Base-by-base conservation (phyloP, 2,113 vertebrate species). In the Lepisosteus osseus region DNA sequence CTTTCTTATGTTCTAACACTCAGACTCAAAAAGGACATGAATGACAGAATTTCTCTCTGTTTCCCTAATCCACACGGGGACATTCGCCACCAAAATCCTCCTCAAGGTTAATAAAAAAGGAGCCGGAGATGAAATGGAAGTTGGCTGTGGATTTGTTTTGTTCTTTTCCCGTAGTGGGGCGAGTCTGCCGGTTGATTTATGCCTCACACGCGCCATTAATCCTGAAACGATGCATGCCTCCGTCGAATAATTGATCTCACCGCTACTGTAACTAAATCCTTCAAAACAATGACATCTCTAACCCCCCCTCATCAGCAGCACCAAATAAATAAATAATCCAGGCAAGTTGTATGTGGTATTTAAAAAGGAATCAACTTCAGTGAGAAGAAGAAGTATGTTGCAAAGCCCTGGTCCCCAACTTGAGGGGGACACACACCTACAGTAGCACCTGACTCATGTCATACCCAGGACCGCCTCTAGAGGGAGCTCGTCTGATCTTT, bases 231-330 rank as follows among this genome's bases (percentile, higher is more conserved):
- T 85, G 87, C 88, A 83, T 88, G 87, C 76, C 83, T 86, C 85
- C 62, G 80, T 75, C 86, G 83, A 91, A 90, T 91, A 92, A 92
- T 89, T 93, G 90, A 93, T 93, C 87, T 87, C 74, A 54, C 76
- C 80, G 85, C 90, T 82, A 88, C 86, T 90, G 88, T 91, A 90
- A 89, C 88, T 86, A 90, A 90, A 93, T 92, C 85, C 66, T 76
- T 91, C 90, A 90, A 86, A 91, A 89, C 85, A 88, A 84, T 80
- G 85, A 86, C 82, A 82, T 72, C 65, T 70, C 79, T 70, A 75
- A 74, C 71, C 78, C 75, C 76, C 75, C 74, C 76, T 69, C 74
- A 78, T 72, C 45, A 73, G 79, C 14, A 80, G 74, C 72, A 69
- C 62, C 54, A 74, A 11, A 42, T 4, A 15, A 14, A 7, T 40